Evolutionary conservation across 2,888 invertebrate species (phyloP).

Genomic region (Aleiodes leptofemur): DNA sequence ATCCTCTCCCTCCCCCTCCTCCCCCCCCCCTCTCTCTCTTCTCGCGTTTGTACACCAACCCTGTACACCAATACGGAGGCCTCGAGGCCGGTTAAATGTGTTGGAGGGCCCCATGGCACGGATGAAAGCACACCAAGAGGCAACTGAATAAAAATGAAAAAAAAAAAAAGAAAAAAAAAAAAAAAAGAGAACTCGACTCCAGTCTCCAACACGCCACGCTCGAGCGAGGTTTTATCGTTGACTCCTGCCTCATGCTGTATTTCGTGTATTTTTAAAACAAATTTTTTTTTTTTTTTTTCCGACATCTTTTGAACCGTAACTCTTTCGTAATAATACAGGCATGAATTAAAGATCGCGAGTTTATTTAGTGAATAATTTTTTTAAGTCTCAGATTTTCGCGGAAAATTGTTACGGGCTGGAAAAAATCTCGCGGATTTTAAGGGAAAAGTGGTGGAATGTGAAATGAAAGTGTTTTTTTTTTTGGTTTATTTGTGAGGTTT

Average conservation of each 20-base stretch:
- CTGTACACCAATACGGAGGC: conserved; percentile 12
- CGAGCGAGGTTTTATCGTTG: conserved; percentile 44
- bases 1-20: not conserved
- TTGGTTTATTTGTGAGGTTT: too few species aligned
- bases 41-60: conserved; percentile 9
- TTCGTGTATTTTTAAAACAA: conserved; percentile 4
- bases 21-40: not conserved
- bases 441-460: too few species aligned
- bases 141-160: conserved; percentile 1
- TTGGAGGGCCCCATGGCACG: conserved; percentile 19
- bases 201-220: conserved; percentile 34
- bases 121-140: conserved; percentile 25
- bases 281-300: too few species aligned
- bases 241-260: conserved; percentile 23
- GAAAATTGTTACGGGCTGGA: too few species aligned
- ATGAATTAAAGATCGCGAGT: too few species aligned
- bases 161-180: conserved; percentile 15
- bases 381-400: too few species aligned
- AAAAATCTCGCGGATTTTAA: too few species aligned
- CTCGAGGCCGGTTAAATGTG: conserved; percentile 6
- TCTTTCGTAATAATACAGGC: too few species aligned
- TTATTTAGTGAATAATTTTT: too few species aligned
- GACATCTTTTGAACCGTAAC: conserved; percentile 12
- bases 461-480: too few species aligned
- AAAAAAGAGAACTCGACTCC: conserved; percentile 14